phyloP scores from a whole-genome alignment of 2,113 vertebrate species.

The Synchiropus splendidus region DNA sequence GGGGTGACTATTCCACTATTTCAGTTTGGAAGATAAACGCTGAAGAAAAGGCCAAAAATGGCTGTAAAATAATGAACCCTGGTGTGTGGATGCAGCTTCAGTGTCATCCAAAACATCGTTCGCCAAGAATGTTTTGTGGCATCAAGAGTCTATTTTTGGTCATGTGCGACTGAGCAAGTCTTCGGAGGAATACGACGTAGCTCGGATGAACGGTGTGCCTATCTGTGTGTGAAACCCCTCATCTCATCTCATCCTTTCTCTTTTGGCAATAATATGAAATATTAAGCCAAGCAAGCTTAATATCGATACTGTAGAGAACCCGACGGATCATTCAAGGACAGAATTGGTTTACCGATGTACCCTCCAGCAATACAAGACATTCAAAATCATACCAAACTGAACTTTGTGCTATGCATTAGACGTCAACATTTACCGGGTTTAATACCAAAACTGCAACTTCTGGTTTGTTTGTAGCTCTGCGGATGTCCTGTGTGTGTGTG shows the following conservation, averaged over 20 bases:
- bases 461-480: conserved; percentile 14
- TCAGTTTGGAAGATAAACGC: too few species aligned
- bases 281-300: conserved; percentile 23
- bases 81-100: too few species aligned
- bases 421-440: conserved; percentile 34
- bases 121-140: conserved; percentile 22
- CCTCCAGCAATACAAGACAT: conserved; percentile 45
- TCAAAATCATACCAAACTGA: conserved; percentile 47
- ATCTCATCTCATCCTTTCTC: conserved; percentile 25
- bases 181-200: conserved; percentile 42
- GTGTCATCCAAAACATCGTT: too few species aligned
- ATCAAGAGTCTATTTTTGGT: conserved; percentile 45
- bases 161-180: conserved; percentile 34
- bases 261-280: conserved; percentile 48
- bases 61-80: too few species aligned
- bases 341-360: conserved; percentile 19
- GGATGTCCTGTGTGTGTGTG: conserved; percentile 19
- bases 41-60: too few species aligned
- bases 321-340: too few species aligned
- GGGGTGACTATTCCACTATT: too few species aligned
- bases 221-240: conserved; percentile 15
- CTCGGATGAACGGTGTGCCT: conserved; percentile 50
- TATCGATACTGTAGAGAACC: conserved; percentile 39
- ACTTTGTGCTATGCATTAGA: conserved; percentile 57
- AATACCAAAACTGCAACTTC: conserved; percentile 21